These are phyloP conservation scores for Limnothrissa miodon DNA, from an alignment of 2,113 vertebrate species.

Conservation along the genomic window DNA sequence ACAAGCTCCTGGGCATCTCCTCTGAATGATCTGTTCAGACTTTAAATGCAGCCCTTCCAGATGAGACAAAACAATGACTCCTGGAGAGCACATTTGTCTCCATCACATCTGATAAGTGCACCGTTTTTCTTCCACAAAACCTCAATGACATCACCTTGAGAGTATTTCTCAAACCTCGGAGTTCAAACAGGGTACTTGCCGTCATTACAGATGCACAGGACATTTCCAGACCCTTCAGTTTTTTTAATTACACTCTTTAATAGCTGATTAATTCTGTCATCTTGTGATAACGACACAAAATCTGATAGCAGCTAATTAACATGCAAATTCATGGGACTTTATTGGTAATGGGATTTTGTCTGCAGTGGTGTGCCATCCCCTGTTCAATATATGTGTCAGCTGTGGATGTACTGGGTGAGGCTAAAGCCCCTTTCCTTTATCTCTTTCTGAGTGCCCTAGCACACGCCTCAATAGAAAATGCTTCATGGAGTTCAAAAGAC, in stretches of 20 bases:
- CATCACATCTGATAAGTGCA: slow-evolving; percentile 17
- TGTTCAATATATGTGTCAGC: slow-evolving; percentile 48
- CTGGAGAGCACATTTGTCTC: slow-evolving; percentile 20
- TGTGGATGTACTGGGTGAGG: background rate
- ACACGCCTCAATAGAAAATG: background rate
- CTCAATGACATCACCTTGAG: slow-evolving; percentile 30
- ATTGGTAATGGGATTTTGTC: slow-evolving; percentile 51
- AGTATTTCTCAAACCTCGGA: slow-evolving; percentile 8
- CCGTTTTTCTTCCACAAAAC: slow-evolving; percentile 16
- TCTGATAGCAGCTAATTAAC: slow-evolving; percentile 62
- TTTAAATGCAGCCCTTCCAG: background rate
- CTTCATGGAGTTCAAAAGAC: background rate
- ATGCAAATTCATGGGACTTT: slow-evolving; percentile 55
- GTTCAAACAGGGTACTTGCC: slow-evolving; percentile 25
- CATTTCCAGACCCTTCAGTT: slow-evolving; percentile 26
- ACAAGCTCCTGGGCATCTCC: slow-evolving; percentile 17
- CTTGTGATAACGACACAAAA: slow-evolving; percentile 53
- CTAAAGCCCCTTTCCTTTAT: slow-evolving; percentile 26
- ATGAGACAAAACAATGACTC: slow-evolving; percentile 9
- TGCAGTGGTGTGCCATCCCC: slow-evolving; percentile 38
- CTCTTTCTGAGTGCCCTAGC: slow-evolving; percentile 16
- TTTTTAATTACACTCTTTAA: slow-evolving; percentile 49
- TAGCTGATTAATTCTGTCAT: slow-evolving; percentile 58
- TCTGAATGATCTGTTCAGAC: slow-evolving; percentile 15
- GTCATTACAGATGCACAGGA: slow-evolving; percentile 32